Conservation (phyloP, 2,113 vertebrate genomes). For the Sapayoa aenigma region DNA sequence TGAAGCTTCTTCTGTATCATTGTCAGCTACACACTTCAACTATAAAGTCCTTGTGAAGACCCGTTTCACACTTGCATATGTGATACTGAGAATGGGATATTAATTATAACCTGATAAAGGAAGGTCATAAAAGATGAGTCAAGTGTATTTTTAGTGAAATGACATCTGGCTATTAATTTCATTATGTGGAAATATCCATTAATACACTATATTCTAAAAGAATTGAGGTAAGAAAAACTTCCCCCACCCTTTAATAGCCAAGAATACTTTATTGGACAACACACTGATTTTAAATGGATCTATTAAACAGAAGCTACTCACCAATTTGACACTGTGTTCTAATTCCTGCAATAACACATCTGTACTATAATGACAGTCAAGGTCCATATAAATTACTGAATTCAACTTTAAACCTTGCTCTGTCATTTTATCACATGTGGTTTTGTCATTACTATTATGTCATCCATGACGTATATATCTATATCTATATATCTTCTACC, state of each 20-base stretch:
- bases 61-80: not conserved
- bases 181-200: not conserved
- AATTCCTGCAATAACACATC: not conserved
- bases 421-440: not conserved
- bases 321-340: not conserved
- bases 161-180: not conserved
- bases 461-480: not conserved
- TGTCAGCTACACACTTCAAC: too few relatives aligned
- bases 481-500: not conserved
- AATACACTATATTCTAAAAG: not conserved
- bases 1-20: too few relatives aligned
- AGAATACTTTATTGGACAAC: not conserved
- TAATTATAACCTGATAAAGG: not conserved
- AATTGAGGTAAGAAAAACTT: not conserved
- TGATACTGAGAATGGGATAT: not conserved
- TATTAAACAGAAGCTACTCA: not conserved
- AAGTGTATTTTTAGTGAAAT: not conserved
- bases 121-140: not conserved
- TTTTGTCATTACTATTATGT: not conserved
- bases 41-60: not conserved
- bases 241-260: not conserved
- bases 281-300: not conserved
- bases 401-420: not conserved
- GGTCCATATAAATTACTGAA: not conserved
- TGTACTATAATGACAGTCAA: not conserved